Percentiles rank a stretch among this genome's conserved stretches.
phyloP scores from a whole-genome alignment of 2,113 vertebrate genomes.

The Salvelinus fontinalis region DNA sequence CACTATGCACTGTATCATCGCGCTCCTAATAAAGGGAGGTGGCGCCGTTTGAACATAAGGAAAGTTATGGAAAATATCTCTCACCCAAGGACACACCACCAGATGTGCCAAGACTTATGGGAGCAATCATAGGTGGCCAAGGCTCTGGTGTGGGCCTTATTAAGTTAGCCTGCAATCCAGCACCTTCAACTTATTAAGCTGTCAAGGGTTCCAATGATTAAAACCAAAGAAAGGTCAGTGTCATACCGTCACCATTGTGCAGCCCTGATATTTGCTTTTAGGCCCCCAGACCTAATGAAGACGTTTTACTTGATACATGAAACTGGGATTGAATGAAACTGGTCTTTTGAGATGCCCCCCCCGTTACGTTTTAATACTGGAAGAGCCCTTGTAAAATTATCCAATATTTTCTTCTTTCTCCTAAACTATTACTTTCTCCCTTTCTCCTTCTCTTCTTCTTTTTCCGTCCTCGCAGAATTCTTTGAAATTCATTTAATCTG shows the following conservation, averaged over 20 bases:
- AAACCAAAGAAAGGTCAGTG: slow-evolving; percentile 97
- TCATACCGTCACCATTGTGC: slow-evolving; percentile 88
- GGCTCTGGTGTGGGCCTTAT: slow-evolving; percentile 91
- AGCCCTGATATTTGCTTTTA: slow-evolving; percentile 89
- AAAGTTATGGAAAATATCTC: slow-evolving; percentile 98
- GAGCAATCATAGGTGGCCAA: slow-evolving; percentile 97
- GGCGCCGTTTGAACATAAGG: slow-evolving; percentile 76
- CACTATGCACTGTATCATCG: slow-evolving; percentile 78
- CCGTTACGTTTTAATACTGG: slow-evolving; percentile 68
- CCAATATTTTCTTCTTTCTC: slow-evolving; percentile 54
- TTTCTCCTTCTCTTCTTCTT: neutral
- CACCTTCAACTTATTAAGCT: slow-evolving; percentile 99
- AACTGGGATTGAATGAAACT: slow-evolving; percentile 79
- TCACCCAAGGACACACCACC: slow-evolving; percentile 89
- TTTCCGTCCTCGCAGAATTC: slow-evolving; percentile 64
- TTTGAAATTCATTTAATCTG: slow-evolving; percentile 80
- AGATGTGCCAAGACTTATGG: slow-evolving; percentile 98
- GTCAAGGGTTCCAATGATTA: slow-evolving; percentile 98
- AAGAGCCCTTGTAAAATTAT: slow-evolving; percentile 66
- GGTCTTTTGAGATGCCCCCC: slow-evolving; percentile 79
- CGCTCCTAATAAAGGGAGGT: slow-evolving; percentile 79
- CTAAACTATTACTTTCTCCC: slow-evolving; percentile 36
- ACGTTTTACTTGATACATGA: slow-evolving; percentile 52
- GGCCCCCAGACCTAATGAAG: slow-evolving; percentile 86
- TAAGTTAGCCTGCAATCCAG: slow-evolving; percentile 97